Conservation (phyloP, 2,797 vertebrate species). For the Danio choprae region DNA sequence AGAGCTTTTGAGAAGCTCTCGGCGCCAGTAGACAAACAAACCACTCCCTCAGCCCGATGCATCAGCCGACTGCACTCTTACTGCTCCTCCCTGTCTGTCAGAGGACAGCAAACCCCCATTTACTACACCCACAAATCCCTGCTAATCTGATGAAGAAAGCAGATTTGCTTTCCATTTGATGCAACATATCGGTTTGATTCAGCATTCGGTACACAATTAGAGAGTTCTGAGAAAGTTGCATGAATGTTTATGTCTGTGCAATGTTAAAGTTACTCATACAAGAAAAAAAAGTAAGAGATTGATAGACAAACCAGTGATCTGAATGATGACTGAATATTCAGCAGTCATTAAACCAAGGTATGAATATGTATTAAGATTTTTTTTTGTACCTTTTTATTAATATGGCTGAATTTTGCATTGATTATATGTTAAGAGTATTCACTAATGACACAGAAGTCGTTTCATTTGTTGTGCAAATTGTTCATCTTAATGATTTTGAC, state of each 20-base stretch:
- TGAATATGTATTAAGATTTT: slow-evolving; percentile 51
- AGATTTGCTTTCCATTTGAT: slow-evolving; percentile 69
- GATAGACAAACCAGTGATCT: slow-evolving; percentile 59
- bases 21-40: slow-evolving; percentile 82
- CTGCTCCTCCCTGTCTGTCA: slow-evolving; percentile 75
- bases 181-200: slow-evolving; percentile 55
- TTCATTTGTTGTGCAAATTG: slow-evolving; percentile 18
- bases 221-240: slow-evolving; percentile 40
- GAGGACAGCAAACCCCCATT: slow-evolving; percentile 69
- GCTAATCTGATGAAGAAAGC: slow-evolving; percentile 70
- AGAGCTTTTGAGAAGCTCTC: slow-evolving; percentile 77
- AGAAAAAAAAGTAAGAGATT: slow-evolving; percentile 33
- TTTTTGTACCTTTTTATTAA: slow-evolving; percentile 37
- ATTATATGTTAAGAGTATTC: slow-evolving; percentile 35
- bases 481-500: slow-evolving; percentile 4
- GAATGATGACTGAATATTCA: slow-evolving; percentile 56
- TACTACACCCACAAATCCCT: slow-evolving; percentile 66
- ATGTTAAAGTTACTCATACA: background rate
- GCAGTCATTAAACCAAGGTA: slow-evolving; percentile 53
- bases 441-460: slow-evolving; percentile 14
- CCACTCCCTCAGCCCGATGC: slow-evolving; percentile 73
- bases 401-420: slow-evolving; percentile 26
- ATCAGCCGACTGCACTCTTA: slow-evolving; percentile 74
- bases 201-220: slow-evolving; percentile 39
- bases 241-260: slow-evolving; percentile 51